Evolutionary conservation across 2,797 vertebrate species (phyloP).

Genomic region (Oreochromis mossambicus): DNA sequence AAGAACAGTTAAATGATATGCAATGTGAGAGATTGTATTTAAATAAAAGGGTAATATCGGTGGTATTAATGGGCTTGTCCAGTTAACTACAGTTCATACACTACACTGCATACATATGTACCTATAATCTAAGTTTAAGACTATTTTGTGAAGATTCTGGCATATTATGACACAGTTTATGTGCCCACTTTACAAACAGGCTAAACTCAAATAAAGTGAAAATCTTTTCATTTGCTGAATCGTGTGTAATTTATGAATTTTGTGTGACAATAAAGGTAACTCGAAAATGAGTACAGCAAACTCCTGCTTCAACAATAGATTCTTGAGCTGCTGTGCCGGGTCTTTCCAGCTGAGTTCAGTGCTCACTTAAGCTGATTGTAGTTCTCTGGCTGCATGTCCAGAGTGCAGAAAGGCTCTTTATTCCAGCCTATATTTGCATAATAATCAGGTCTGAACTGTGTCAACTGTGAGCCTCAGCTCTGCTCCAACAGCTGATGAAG

Average conservation of each 20-base stretch:
- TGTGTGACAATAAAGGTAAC: constrained; percentile 10
- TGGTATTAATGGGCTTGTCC: neutral
- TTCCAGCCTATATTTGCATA: constrained; percentile 62
- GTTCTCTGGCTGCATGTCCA: constrained; percentile 42
- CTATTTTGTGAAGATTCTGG: neutral
- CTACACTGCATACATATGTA: neutral
- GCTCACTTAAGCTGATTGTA: constrained; percentile 39
- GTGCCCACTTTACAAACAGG: neutral
- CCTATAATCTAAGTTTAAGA: neutral
- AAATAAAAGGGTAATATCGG: neutral
- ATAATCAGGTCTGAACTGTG: constrained; percentile 67
- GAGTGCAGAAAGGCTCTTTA: constrained; percentile 57
- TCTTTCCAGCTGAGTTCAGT: constrained; percentile 45
- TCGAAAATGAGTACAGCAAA: constrained; percentile 20
- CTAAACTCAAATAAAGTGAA: neutral
- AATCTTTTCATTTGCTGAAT: neutral
- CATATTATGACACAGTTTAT: neutral
- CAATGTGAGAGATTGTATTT: neutral
- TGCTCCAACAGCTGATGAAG: constrained; percentile 54
- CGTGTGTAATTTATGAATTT: neutral
- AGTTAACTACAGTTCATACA: neutral
- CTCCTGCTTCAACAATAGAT: constrained; percentile 15
- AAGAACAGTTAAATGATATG: neutral
- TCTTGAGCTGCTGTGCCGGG: constrained; percentile 17
- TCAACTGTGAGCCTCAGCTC: constrained; percentile 43